A percentile compares a stretch with the other conserved stretches of the same genome.
phyloP scores from a whole-genome alignment of 2,113 vertebrate species.

The Probosciger aterrimus region DNA sequence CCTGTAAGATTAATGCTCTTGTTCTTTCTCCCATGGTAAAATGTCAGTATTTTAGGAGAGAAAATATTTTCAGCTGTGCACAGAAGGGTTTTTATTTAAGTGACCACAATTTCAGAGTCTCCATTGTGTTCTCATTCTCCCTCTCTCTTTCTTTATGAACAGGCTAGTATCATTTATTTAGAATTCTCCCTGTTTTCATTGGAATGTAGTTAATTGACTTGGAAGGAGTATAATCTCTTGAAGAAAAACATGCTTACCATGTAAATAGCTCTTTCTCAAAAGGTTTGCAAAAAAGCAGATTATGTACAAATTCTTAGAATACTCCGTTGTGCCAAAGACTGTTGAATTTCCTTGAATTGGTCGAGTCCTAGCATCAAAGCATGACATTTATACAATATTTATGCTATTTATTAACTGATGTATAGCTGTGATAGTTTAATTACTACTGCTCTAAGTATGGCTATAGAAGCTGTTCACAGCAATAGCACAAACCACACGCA shows the following conservation, averaged over 20 bases:
- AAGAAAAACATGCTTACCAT: conserved; percentile 67
- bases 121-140: conserved; percentile 25
- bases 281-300: conserved; percentile 57
- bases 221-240: conserved; percentile 64
- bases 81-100: conserved; percentile 45
- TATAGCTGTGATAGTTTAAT: conserved; percentile 38
- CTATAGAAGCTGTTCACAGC: background rate
- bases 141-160: conserved; percentile 32
- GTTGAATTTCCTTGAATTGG: conserved; percentile 14
- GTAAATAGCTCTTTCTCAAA: conserved; percentile 63
- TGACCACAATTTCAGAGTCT: conserved; percentile 44
- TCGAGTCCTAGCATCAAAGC: background rate
- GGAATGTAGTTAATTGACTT: conserved; percentile 71
- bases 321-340: background rate
- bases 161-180: conserved; percentile 42
- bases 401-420: conserved; percentile 40
- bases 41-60: conserved; percentile 39
- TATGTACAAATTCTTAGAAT: conserved; percentile 64
- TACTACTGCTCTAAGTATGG: background rate
- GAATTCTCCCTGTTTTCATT: conserved; percentile 60
- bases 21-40: conserved; percentile 9
- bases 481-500: conserved; percentile 18
- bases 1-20: conserved; percentile 13
- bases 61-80: conserved; percentile 31
- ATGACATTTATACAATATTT: conserved; percentile 44